Base-by-base conservation (phyloP, 2,888 invertebrate species). In the Ochropleura leucogaster region DNA sequence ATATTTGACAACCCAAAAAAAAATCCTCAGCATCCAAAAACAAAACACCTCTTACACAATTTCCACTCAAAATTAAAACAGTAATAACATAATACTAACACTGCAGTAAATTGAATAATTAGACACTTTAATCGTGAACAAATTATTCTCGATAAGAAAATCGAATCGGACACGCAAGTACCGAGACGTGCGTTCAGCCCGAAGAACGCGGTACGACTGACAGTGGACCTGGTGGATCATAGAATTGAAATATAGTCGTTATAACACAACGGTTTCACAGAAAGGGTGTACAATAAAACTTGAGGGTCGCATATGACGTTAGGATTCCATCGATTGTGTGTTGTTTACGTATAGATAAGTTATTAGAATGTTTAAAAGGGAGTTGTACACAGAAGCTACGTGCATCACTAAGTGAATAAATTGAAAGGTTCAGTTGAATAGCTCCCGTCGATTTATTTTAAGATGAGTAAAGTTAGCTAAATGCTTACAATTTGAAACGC, bases 301-400 rank as follows among this genome's bases (percentile, higher is more conserved):
- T 14, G 83, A 87, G 83, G 87, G 85, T 76, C 83, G 79, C 42
- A 0, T 57, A 2, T 87, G 88, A 88, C 87, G 87, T 74, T n/a
- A 49, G 53, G 59, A 79, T 72, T 68, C 64, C 72, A 53, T 64
- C 79, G 46, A 70, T 78, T 87, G 51, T 74, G 59, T 62, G 42
- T 49, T 9, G 42, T 49, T 83, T 78, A 87, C 82, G 84, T 85
- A 82, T 73, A 68, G 51, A 42, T 64, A 44, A 69, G 40, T 46
- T 73, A 68, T 72, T 64, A 64, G 16, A 65, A 64, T 74, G 64
- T 68, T 57, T 55, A 42, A 66, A 77, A 47, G 44, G 51, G 42
- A 47, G 20, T 30, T 12, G 83, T 59, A 18, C 30, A 84, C 62
- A 68, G 70, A 69, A 69, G 64, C 80, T 65, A 57, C 63, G 63